A percentile compares a stretch with the other conserved stretches of the same genome.
phyloP scores from a whole-genome alignment of 2,797 vertebrate species.

The Scolopax bukidnonensis region DNA sequence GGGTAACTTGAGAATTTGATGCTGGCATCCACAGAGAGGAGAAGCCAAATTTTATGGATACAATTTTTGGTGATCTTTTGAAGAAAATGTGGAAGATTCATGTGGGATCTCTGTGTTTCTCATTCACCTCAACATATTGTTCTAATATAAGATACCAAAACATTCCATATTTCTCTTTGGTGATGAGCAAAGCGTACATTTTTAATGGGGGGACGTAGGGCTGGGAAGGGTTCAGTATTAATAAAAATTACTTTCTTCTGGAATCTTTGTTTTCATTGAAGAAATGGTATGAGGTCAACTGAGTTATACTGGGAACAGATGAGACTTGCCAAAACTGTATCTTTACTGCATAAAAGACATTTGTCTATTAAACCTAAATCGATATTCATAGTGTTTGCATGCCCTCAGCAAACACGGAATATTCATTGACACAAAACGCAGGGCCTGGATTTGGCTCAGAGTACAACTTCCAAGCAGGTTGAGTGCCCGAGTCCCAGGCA shows the following conservation, averaged over 20 bases:
- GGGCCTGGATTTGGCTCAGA: neutral
- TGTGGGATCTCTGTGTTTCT: neutral
- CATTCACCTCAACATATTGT: neutral
- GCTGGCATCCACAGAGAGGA: neutral
- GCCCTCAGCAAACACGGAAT: neutral
- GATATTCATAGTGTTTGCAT: fast-evolving
- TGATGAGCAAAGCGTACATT: neutral
- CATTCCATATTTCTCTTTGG: fast-evolving
- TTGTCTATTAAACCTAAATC: neutral
- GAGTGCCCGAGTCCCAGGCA: neutral
- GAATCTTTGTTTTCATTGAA: neutral
- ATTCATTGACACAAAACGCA: neutral
- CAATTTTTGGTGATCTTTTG: neutral
- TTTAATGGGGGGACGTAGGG: neutral
- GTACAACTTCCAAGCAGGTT: neutral
- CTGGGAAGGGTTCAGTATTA: neutral
- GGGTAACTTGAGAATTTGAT: neutral
- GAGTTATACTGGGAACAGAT: fast-evolving
- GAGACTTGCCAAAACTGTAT: neutral
- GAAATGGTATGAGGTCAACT: neutral
- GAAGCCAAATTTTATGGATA: neutral
- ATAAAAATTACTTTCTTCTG: neutral
- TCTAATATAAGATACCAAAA: neutral
- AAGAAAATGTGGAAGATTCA: neutral
- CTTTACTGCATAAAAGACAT: neutral